These are phyloP conservation scores for Copsychus sechellarum DNA, from an alignment of 2,113 vertebrate species.

Conservation along the genomic window DNA sequence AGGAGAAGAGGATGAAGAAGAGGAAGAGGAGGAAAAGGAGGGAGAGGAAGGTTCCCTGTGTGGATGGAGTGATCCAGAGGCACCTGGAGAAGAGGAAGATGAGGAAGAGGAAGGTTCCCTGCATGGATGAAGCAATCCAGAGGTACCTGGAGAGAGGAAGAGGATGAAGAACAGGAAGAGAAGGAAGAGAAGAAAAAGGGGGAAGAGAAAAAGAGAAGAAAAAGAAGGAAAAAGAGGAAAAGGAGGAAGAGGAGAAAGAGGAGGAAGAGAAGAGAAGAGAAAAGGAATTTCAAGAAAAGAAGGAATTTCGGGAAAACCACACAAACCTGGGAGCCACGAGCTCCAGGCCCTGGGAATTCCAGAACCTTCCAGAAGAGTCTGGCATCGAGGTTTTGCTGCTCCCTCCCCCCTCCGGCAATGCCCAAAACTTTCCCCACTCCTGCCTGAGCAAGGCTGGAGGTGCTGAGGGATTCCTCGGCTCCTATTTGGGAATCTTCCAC, in stretches of 20 bases:
- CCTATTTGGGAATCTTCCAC: fast-evolving
- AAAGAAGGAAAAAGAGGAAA: no score
- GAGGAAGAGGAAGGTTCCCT: no score
- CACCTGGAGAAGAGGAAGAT: no score
- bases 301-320: not conserved
- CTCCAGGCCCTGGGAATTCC: not conserved
- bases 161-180: not conserved
- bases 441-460: not conserved
- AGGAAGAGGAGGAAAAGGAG: no score
- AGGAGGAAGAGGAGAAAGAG: no score
- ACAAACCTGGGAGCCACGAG: not conserved
- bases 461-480: not conserved
- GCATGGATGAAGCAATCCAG: not conserved
- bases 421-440: not conserved
- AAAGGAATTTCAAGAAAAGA: not conserved
- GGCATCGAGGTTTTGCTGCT: fast-evolving
- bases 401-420: not conserved
- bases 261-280: not conserved
- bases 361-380: not conserved
- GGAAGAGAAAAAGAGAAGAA: not conserved
- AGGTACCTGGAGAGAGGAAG: not conserved
- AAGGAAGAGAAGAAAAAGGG: not conserved
- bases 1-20: no score
- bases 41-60: not conserved
- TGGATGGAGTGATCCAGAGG: no score